These are phyloP conservation scores for Pimpla rufipes DNA, from an alignment of 2,888 invertebrate genomes.

Conservation along the genomic window DNA sequence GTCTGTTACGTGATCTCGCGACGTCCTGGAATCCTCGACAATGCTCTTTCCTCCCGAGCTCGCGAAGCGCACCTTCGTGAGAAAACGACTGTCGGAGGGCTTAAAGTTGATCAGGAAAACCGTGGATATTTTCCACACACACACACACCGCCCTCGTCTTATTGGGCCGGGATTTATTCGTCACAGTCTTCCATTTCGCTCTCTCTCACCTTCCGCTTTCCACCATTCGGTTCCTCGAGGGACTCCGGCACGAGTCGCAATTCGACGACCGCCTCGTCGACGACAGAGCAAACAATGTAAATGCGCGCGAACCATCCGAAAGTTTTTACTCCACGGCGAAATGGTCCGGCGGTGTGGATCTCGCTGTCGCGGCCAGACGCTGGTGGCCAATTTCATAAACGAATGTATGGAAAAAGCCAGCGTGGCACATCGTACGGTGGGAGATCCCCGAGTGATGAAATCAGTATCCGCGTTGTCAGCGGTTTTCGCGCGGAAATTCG, in stretches of 20 bases:
- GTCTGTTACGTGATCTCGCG: background rate
- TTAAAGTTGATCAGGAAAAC: slow-evolving; percentile 2
- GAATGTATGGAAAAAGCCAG: slow-evolving; percentile 47
- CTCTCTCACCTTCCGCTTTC: slow-evolving; percentile 27
- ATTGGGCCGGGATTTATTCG: slow-evolving; percentile 24
- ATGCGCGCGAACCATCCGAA: slow-evolving; percentile 14
- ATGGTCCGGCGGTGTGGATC: slow-evolving; percentile 39
- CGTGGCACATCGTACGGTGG: background rate
- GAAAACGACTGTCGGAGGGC: slow-evolving; percentile 36
- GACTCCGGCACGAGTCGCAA: slow-evolving; percentile 23
- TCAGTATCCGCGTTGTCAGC: slow-evolving; percentile 57
- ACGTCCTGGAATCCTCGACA: background rate
- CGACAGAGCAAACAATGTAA: slow-evolving; percentile 20
- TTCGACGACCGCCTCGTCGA: slow-evolving; percentile 41
- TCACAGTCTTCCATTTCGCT: background rate
- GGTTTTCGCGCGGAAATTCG: slow-evolving; percentile 40
- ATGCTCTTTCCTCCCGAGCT: slow-evolving; percentile 13
- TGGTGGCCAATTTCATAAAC: slow-evolving; percentile 58
- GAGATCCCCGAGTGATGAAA: slow-evolving; percentile 10
- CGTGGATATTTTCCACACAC: background rate
- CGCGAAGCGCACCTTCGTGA: slow-evolving; percentile 33
- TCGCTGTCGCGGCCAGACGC: slow-evolving; percentile 20
- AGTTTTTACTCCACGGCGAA: slow-evolving; percentile 27
- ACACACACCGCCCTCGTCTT: background rate
- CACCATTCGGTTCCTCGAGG: slow-evolving; percentile 26